Conservation (phyloP, 2,797 vertebrate species). For the Octomys mimax region DNA sequence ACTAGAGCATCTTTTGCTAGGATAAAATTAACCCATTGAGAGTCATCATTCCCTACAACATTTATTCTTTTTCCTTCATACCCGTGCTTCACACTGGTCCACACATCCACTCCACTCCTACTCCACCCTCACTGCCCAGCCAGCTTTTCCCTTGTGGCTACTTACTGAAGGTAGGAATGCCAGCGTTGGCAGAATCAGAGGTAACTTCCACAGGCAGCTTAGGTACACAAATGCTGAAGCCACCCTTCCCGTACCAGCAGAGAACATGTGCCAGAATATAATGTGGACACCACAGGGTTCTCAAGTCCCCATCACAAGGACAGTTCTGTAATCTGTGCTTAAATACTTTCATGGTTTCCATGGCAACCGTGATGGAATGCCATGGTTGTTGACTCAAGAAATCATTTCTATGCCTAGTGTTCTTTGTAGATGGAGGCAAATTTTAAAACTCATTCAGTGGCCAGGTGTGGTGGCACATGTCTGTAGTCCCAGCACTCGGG, state of each 20-base stretch:
- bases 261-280: constrained; percentile 29
- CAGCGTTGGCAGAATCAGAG: constrained; percentile 84
- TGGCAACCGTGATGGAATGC: too few species aligned
- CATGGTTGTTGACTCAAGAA: too few species aligned
- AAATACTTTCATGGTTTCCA: too few species aligned
- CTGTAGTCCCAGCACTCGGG: too few species aligned
- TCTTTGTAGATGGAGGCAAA: not conserved
- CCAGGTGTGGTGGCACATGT: too few species aligned
- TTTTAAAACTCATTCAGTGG: too few species aligned
- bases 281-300: not conserved
- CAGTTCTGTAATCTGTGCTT: not conserved
- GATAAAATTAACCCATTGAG: too few species aligned
- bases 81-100: too few species aligned
- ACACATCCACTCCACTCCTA: too few species aligned
- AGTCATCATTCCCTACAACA: not conserved
- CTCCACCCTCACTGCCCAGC: not conserved
- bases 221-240: constrained; percentile 81
- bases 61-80: not conserved
- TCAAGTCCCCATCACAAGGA: not conserved
- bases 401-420: not conserved
- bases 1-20: too few species aligned
- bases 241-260: constrained; percentile 79
- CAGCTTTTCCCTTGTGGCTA: not conserved
- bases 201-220: constrained; percentile 81
- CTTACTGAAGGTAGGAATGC: constrained; percentile 85